These are phyloP conservation scores for Sylvietta virens DNA, from an alignment of 2,113 vertebrate species.

Conservation along the genomic window DNA sequence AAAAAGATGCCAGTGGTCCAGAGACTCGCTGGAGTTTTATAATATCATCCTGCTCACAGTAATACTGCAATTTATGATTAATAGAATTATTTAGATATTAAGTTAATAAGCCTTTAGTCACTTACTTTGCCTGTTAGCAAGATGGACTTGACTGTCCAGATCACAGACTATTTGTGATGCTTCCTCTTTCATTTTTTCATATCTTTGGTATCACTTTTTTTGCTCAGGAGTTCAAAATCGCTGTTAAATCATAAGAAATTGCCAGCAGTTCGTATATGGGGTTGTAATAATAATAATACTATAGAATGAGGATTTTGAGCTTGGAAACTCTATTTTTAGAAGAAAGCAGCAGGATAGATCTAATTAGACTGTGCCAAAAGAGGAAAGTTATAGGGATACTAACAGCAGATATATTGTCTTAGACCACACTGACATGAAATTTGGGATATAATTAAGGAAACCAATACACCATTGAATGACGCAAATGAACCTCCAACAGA, in stretches of 20 bases:
- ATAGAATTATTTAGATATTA: not conserved
- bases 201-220: not conserved
- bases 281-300: not conserved
- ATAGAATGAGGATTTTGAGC: not conserved
- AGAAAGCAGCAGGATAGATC: not conserved
- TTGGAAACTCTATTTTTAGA: not conserved
- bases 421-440: not conserved
- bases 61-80: not conserved
- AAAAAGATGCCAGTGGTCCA: not conserved
- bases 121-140: not conserved
- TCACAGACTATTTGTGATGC: not conserved
- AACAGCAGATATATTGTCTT: not conserved
- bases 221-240: not conserved
- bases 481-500: not conserved
- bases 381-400: not conserved
- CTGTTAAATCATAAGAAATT: not conserved
- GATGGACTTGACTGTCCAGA: not conserved
- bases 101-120: not conserved
- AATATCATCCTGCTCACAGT: not conserved
- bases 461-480: not conserved
- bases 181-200: not conserved
- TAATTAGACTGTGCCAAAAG: not conserved
- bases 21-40: not conserved
- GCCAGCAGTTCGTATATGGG: not conserved
- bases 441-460: not conserved